phyloP scores from a whole-genome alignment of 2,888 invertebrate genomes.

The Apodemia zela region DNA sequence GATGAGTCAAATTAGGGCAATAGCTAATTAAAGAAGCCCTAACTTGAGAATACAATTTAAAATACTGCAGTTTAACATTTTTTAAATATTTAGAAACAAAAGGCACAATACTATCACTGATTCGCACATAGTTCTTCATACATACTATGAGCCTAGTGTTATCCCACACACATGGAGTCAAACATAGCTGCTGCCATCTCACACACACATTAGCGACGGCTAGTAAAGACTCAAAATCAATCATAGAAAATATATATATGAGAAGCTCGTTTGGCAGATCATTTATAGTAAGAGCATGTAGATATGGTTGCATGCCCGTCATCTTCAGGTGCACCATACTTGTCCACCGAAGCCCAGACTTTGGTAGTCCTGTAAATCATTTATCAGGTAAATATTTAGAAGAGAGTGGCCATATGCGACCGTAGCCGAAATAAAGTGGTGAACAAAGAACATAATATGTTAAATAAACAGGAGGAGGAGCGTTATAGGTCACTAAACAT shows the following conservation, averaged over 20 bases:
- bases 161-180: conserved; percentile 75
- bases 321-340: conserved; percentile 75
- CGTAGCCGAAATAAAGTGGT: background rate
- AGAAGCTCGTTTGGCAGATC: conserved; percentile 77
- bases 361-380: conserved; percentile 49
- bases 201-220: conserved; percentile 71
- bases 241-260: conserved; percentile 76
- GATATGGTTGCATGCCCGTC: conserved; percentile 53
- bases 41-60: conserved; percentile 75
- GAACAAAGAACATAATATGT: background rate
- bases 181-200: conserved; percentile 72
- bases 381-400: conserved; percentile 2
- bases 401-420: background rate
- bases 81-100: conserved; percentile 75
- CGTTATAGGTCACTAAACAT: background rate
- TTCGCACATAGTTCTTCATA: conserved; percentile 76
- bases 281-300: conserved; percentile 62
- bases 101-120: conserved; percentile 75
- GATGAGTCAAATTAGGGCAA: conserved; percentile 73
- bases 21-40: conserved; percentile 70
- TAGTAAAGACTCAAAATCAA: conserved; percentile 72
- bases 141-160: conserved; percentile 74
- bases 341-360: conserved; percentile 40
- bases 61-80: conserved; percentile 77
- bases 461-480: background rate